These are phyloP conservation scores for Netelia melanura DNA, from an alignment of 2,888 invertebrate genomes.

Conservation along the genomic window DNA sequence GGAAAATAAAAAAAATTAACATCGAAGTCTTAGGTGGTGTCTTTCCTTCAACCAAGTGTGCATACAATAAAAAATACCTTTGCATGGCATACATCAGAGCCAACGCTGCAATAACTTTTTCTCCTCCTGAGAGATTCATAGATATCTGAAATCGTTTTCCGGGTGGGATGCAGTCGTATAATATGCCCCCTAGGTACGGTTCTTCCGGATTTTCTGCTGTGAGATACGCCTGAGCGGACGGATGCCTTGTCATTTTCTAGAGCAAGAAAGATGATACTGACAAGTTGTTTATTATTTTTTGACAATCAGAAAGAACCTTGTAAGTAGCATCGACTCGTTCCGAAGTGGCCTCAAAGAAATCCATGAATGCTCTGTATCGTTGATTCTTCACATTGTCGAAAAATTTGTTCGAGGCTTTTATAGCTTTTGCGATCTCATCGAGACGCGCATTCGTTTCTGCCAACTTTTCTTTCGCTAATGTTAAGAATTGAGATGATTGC, in stretches of 20 bases:
- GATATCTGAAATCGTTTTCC: slow-evolving; percentile 98
- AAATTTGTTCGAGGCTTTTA: slow-evolving; percentile 87
- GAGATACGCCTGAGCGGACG: slow-evolving; percentile 96
- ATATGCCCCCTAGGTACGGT: slow-evolving; percentile 98
- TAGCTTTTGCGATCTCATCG: slow-evolving; percentile 89
- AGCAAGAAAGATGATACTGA: slow-evolving; percentile 41
- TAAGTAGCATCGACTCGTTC: slow-evolving; percentile 98
- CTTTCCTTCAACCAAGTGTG: too few species aligned
- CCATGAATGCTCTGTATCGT: slow-evolving; percentile 94
- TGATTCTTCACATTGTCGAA: slow-evolving; percentile 97
- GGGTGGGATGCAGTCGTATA: slow-evolving; percentile 99
- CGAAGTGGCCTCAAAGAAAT: slow-evolving; percentile 96
- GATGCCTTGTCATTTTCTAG: slow-evolving; percentile 93
- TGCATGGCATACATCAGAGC: slow-evolving; percentile 98
- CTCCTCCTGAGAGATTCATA: slow-evolving; percentile 98
- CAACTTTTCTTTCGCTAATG: neutral
- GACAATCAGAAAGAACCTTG: slow-evolving; percentile 87
- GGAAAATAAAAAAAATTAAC: slow-evolving; percentile 15
- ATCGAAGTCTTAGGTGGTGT: neutral
- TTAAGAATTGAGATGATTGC: slow-evolving; percentile 86
- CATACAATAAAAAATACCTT: slow-evolving; percentile 86
- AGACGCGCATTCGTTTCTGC: slow-evolving; percentile 10
- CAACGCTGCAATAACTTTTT: slow-evolving; percentile 98
- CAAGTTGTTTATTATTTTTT: neutral
- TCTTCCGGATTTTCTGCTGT: slow-evolving; percentile 99